Evolutionary conservation across 2,113 vertebrate genomes (phyloP).

Genomic region (Corythornis madagascariensis): DNA sequence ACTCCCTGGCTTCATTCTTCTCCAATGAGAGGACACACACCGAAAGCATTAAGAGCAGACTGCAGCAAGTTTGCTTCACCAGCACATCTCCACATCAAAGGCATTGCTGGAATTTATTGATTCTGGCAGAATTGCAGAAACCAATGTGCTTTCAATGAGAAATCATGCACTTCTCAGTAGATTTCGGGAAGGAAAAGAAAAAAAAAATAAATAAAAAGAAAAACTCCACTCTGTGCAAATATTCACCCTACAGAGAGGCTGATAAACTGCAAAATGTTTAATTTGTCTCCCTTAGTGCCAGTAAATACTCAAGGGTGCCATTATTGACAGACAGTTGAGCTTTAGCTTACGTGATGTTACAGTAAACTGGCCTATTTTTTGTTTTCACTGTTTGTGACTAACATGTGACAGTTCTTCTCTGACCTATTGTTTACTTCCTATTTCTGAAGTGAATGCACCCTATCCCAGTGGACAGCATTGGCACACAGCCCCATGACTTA

Average conservation of each 20-base stretch:
- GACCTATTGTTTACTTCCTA: not conserved
- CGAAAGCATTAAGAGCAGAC: not conserved
- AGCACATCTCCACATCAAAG: slow-evolving; percentile 3
- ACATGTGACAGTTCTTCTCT: not conserved
- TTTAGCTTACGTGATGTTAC: not conserved
- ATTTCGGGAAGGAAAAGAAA: not conserved
- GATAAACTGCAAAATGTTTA: not conserved
- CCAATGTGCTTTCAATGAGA: not conserved
- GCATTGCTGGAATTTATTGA: slow-evolving; percentile 24
- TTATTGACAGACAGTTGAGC: not conserved
- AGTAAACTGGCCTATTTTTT: not conserved
- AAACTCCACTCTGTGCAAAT: not conserved
- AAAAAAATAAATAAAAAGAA: not conserved
- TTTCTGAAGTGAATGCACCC: slow-evolving; percentile 22
- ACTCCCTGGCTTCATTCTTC: not conserved
- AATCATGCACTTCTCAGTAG: slow-evolving; percentile 36
- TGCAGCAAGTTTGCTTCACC: not conserved
- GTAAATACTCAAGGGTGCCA: not conserved
- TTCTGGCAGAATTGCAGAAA: slow-evolving; percentile 11
- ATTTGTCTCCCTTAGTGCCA: not conserved
- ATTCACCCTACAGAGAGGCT: not conserved
- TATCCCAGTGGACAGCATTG: not conserved
- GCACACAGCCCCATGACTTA: not conserved
- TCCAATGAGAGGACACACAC: not conserved
- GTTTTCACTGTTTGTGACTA: not conserved